Percentiles rank a stretch among this genome's conserved stretches.
phyloP scores from a whole-genome alignment of 2,888 invertebrate species.

The Rhopalosiphum nymphaeae region DNA sequence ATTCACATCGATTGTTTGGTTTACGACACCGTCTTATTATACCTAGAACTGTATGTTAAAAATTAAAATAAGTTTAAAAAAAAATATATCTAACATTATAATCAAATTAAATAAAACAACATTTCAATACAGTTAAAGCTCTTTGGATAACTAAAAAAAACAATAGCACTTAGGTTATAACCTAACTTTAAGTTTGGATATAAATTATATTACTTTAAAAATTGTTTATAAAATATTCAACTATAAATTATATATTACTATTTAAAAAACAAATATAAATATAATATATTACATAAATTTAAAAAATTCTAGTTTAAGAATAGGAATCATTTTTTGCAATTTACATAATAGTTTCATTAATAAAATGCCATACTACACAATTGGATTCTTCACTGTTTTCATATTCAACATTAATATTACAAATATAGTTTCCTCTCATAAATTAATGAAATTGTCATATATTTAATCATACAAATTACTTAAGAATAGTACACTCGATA shows the following conservation, averaged over 20 bases:
- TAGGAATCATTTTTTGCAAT: background rate
- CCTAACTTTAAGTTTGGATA: background rate
- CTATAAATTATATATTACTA: background rate
- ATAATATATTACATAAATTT: background rate
- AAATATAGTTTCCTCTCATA: background rate
- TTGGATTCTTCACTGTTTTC: background rate
- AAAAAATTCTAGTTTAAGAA: background rate
- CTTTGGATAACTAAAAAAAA: background rate
- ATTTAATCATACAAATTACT: background rate
- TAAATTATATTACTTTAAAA: background rate
- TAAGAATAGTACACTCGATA: background rate
- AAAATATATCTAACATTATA: background rate
- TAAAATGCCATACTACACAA: background rate
- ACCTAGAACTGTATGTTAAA: constrained; percentile 26
- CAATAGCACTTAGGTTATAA: constrained; percentile 26
- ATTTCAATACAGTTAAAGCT: background rate
- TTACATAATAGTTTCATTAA: background rate
- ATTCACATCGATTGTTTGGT: constrained; percentile 32
- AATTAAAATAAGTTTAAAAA: background rate
- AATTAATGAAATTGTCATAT: background rate
- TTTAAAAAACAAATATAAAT: background rate
- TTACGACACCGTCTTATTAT: constrained; percentile 11
- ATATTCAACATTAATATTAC: background rate
- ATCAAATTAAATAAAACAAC: background rate
- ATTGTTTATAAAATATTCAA: background rate